Evolutionary conservation across 2,113 vertebrate genomes (phyloP).

Genomic region (Cyanoderma ruficeps): DNA sequence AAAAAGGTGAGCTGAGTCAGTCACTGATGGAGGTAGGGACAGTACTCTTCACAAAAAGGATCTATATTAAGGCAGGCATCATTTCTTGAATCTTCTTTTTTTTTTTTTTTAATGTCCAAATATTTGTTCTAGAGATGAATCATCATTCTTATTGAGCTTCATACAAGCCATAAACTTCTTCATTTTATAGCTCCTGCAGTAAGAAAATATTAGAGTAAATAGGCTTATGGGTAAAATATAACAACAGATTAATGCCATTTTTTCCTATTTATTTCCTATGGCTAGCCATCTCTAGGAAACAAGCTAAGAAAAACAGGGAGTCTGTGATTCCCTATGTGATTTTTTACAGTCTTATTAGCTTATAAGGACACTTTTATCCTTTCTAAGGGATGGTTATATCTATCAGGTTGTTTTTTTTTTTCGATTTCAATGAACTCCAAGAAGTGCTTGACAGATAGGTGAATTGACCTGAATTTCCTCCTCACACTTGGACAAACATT

Average conservation of each 20-base stretch:
- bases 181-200: slow-evolving; percentile 12
- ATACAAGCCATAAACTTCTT: not conserved
- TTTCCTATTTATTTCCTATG: slow-evolving; percentile 9
- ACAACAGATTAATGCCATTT: not conserved
- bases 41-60: not conserved
- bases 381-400: not conserved
- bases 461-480: not conserved
- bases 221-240: slow-evolving; percentile 4
- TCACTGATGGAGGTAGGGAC: not conserved
- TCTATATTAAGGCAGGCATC: not conserved
- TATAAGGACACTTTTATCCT: not conserved
- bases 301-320: not conserved
- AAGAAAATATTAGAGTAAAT: slow-evolving; percentile 36
- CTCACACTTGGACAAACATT: not conserved
- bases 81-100: not conserved
- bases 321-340: not conserved
- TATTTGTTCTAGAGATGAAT: slow-evolving; percentile 53
- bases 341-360: not conserved
- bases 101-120: not conserved
- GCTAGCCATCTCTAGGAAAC: not conserved
- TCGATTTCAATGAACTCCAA: not conserved
- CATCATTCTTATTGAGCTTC: slow-evolving; percentile 25
- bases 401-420: not conserved
- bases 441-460: not conserved
- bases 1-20: slow-evolving; percentile 10